phyloP scores from a whole-genome alignment of 2,888 invertebrate genomes.

The Polydrusus pterygomalis region DNA sequence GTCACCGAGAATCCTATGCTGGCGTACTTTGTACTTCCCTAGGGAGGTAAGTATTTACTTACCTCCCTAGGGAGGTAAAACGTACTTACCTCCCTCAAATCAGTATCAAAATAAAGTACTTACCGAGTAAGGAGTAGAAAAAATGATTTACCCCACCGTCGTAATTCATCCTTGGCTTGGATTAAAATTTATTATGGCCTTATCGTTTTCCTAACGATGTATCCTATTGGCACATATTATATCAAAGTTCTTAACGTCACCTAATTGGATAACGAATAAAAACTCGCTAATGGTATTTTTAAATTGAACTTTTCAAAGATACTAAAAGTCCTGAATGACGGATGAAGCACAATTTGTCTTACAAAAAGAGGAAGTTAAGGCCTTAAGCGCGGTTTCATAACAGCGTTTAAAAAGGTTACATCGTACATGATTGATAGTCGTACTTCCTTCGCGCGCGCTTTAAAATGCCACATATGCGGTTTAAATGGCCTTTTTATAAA shows the following conservation, averaged over 20 bases:
- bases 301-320: constrained; percentile 39
- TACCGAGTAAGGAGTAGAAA: too few species aligned
- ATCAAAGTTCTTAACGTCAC: not conserved
- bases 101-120: too few species aligned
- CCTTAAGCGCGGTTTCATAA: constrained; percentile 50
- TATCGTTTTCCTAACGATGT: not conserved
- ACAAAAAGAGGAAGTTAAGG: constrained; percentile 51
- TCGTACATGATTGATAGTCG: constrained; percentile 49
- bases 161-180: too few species aligned
- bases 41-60: too few species aligned
- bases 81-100: too few species aligned
- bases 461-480: constrained; percentile 40
- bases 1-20: too few species aligned
- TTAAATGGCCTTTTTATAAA: constrained; percentile 55
- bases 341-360: constrained; percentile 50
- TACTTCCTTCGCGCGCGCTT: constrained; percentile 28
- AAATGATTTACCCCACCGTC: too few species aligned
- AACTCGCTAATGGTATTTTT: constrained; percentile 16
- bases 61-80: too few species aligned
- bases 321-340: constrained; percentile 42
- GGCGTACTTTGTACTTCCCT: too few species aligned
- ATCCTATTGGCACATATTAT: not conserved
- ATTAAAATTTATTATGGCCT: too few species aligned
- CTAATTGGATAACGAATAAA: constrained; percentile 16
- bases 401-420: constrained; percentile 52